Base-by-base conservation (phyloP, 1,140 invertebrate genomes). In the Sminthurides bifidus region DNA sequence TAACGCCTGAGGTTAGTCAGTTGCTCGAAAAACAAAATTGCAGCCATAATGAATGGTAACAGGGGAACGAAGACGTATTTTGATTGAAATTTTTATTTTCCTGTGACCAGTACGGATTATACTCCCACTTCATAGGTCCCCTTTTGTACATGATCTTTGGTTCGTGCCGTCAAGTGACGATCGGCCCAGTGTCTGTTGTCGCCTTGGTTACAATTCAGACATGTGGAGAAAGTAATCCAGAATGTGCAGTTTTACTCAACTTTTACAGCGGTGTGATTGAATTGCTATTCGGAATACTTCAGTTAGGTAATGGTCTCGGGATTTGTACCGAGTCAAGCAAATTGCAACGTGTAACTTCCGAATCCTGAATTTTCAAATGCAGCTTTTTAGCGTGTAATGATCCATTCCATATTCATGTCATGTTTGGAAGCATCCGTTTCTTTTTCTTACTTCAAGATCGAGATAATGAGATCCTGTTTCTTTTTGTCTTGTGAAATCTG, bases 121-220 rank as follows among this genome's bases (percentile, higher is more conserved):
- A 94, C 70, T 89, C 90, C 0, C 84, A 88, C 1, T 93, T 93
- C 70, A 81, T 92, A 72, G 88, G 89, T 6, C 87, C 85, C 60
- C 88, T 93, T 69, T 76, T 94, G n/a, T 95, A 94, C 71, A 79
- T 82, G 46, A 66, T 94, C 51, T 81, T 94, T 61, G 91, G 92
- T 21, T 90, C 85, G 2, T 87, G 87, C 66, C 88, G 88, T 65
- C 88, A 92, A 68, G 85, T 93, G 54, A 92, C 88, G 1, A 83
- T 92, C 59, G 87, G 87, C 15, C 87, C 87, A 0, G 89, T 86
- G 1, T 86, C 87, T 0, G 73, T 91, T 38, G 50, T 91, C 82
- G 77, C 87, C 40, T 72, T 92, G 26, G 71, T 89, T 31, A 84
- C 83, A 6, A 73, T 82, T 41, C 81, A 87, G 63, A 85, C 82